phyloP scores from a whole-genome alignment of 2,888 invertebrate species.

The Tetropium fuscum region DNA sequence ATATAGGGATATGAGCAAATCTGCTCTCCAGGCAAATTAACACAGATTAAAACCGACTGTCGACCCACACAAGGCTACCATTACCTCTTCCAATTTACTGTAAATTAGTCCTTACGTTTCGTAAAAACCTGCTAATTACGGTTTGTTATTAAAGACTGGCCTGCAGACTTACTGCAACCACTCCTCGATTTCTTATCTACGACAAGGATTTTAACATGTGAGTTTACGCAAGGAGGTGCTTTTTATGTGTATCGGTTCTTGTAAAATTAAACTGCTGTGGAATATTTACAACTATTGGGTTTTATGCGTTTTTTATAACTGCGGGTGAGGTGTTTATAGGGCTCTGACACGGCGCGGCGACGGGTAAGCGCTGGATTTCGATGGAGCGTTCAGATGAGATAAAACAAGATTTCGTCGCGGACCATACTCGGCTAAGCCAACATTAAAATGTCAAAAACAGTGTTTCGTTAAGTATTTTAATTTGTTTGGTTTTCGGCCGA shows the following conservation, averaged over 20 bases:
- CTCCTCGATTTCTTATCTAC: conserved; percentile 30
- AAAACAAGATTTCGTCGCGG: no score
- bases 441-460: no score
- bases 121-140: conserved; percentile 26
- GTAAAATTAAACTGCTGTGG: conserved; percentile 26
- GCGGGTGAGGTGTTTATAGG: no score
- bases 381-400: no score
- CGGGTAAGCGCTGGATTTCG: no score
- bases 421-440: no score
- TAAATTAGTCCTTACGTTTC: conserved; percentile 30
- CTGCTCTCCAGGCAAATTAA: neutral
- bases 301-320: no score
- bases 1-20: neutral
- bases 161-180: neutral
- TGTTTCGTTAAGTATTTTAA: no score
- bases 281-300: no score
- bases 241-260: conserved; percentile 1
- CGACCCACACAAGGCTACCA: conserved; percentile 28
- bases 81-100: conserved; percentile 25
- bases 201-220: conserved; percentile 27
- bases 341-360: no score
- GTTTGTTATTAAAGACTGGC: conserved; percentile 15
- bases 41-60: conserved; percentile 12
- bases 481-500: no score
- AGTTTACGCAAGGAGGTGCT: conserved; percentile 19